These are phyloP conservation scores for Callipepla squamata DNA, from an alignment of 2,113 vertebrate genomes.

Conservation along the genomic window DNA sequence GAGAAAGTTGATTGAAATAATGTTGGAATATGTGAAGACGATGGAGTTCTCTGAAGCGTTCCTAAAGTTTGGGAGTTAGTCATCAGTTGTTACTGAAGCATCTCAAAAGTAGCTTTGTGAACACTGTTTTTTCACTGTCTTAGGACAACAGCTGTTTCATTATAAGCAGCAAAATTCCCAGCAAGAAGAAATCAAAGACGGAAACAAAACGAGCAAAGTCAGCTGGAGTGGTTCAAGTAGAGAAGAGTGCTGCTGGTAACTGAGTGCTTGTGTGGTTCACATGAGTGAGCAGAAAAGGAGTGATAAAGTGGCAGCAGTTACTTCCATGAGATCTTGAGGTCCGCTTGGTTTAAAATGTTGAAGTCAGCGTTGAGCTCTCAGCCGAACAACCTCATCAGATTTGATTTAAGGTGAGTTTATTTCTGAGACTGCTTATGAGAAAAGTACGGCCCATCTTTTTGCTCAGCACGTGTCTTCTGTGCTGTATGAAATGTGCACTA, in stretches of 20 bases:
- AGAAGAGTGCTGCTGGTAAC: background rate
- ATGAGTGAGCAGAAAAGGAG: background rate
- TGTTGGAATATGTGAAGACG: background rate
- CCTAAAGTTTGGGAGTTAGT: background rate
- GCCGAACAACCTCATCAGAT: background rate
- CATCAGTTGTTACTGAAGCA: background rate
- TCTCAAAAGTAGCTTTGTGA: background rate
- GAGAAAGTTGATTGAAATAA: background rate
- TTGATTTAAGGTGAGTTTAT: background rate
- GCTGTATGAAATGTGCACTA: background rate
- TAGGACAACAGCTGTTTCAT: conserved; percentile 77
- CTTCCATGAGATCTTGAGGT: background rate
- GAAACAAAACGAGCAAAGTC: background rate
- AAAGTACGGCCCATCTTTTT: background rate
- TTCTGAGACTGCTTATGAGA: accelerated
- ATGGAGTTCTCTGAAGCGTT: background rate
- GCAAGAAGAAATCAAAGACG: conserved; percentile 41
- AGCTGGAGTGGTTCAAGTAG: background rate
- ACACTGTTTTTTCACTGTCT: background rate
- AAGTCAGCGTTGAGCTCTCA: background rate
- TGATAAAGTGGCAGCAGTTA: accelerated
- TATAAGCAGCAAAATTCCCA: conserved; percentile 70
- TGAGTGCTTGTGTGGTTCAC: background rate
- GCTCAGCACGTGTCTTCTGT: background rate
- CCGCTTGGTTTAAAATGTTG: background rate